Evolutionary conservation across 2,888 invertebrate species (phyloP).

Genomic region (Stegophylla sp.): DNA sequence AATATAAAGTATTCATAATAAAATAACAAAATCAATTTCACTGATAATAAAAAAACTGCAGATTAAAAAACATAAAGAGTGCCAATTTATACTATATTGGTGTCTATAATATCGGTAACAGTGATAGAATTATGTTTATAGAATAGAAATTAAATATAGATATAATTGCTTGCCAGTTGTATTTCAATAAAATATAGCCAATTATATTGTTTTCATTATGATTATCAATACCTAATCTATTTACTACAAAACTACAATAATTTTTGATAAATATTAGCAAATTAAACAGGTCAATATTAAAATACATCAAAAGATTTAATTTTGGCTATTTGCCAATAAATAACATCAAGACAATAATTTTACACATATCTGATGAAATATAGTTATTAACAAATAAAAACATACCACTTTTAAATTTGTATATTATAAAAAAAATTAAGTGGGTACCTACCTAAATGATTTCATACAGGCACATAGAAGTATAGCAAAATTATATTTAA

Average conservation of each 20-base stretch:
- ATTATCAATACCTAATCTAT: not conserved
- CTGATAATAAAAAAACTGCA: not conserved
- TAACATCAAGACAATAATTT: not conserved
- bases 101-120: too few species aligned
- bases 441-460: too few species aligned
- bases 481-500: not conserved
- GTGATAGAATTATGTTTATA: too few species aligned
- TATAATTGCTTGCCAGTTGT: not conserved
- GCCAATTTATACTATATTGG: too few species aligned
- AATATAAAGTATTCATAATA: too few species aligned
- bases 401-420: too few species aligned
- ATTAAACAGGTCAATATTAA: not conserved
- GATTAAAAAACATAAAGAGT: too few species aligned
- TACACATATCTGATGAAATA: not conserved
- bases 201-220: not conserved
- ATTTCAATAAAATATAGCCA: not conserved
- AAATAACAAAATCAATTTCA: conserved; percentile 6
- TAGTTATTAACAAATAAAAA: not conserved
- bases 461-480: not conserved
- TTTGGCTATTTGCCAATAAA: not conserved
- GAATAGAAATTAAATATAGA: too few species aligned
- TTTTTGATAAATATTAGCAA: not conserved
- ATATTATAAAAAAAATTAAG: too few species aligned
- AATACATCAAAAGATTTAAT: not conserved
- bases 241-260: not conserved